Base-by-base conservation (phyloP, 2,888 invertebrate species). In the Ceramica pisi region DNA sequence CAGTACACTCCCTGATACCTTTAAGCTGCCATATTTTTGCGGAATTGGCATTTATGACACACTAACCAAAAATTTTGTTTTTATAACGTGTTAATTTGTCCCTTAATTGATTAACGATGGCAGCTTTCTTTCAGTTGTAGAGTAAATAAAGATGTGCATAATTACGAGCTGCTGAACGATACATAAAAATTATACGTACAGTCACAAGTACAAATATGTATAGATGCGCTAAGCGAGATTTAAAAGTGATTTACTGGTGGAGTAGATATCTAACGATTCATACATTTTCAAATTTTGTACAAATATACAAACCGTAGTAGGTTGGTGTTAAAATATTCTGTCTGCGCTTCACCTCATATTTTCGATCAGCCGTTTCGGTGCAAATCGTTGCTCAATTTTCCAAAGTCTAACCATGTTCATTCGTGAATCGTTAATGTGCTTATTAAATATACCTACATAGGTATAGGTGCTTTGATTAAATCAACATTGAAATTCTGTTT, bases 81-180 rank as follows among this genome's bases (percentile, higher is more conserved):
- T 71, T 50, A 78, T 78, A 38, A 26, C 8, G 50, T 79, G 38
- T 65, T 73, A 65, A 73, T 72, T 79, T n/a, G 55, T 38, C 10
- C 16, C 12, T 46, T 65, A 48, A 79, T 44, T 62, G 56, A 23
- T 35, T 56, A 57, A 67, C 19, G 51, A 61, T 4, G 41, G n/a
- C 48, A 35, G 38, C 2, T 19, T 46, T 53, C 16, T 26, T 48
- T 44, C 26, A 53, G 14, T 41, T 12, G 9, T 38, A 12, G 10
- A 19, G 41, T 55, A 8, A 62, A 38, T 70, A 23, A 41, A 31
- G 21, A 12, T 21, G 1, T 48, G 19, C 0, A 41, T 38, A 19
- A 7, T 12, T 21, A 41, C 44, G 10, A 16, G 19, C 19, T 23
- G 19, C 9, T 21, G 19, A 48, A 31, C 31, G 5, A 10, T 4